Conservation (phyloP, 2,797 vertebrate species). For the Anas bernieri region DNA sequence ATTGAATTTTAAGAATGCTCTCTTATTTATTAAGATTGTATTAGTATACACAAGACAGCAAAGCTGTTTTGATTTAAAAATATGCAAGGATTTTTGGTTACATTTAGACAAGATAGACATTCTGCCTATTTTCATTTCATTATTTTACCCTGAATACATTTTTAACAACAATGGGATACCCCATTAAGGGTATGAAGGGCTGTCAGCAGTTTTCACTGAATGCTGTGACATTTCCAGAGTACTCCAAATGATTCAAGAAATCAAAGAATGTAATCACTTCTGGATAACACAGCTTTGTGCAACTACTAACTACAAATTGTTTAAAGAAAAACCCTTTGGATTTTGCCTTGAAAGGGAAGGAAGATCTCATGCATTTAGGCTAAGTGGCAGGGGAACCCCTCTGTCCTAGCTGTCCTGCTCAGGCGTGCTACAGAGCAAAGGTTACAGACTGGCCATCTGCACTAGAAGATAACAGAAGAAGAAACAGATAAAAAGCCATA, state of each 20-base stretch:
- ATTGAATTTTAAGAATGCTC: background rate
- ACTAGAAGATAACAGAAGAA: background rate
- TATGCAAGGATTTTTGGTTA: background rate
- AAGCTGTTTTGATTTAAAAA: background rate
- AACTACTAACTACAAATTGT: background rate
- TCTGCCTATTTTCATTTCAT: conserved; percentile 15
- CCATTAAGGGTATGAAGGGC: background rate
- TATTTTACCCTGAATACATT: background rate
- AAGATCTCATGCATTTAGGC: background rate
- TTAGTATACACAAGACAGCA: background rate
- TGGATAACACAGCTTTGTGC: background rate
- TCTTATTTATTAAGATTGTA: background rate
- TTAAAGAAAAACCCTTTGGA: background rate
- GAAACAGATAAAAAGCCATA: background rate
- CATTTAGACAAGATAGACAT: background rate
- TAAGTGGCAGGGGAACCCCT: background rate
- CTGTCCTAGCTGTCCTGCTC: background rate
- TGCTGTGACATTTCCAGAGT: background rate
- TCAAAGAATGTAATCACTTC: background rate
- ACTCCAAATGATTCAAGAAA: background rate
- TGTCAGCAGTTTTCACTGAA: background rate
- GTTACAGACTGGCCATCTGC: background rate
- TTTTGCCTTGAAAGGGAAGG: background rate
- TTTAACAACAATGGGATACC: background rate
- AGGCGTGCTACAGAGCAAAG: background rate